phyloP scores from a whole-genome alignment of 2,797 vertebrate species.

The Pipistrellus nathusii region DNA sequence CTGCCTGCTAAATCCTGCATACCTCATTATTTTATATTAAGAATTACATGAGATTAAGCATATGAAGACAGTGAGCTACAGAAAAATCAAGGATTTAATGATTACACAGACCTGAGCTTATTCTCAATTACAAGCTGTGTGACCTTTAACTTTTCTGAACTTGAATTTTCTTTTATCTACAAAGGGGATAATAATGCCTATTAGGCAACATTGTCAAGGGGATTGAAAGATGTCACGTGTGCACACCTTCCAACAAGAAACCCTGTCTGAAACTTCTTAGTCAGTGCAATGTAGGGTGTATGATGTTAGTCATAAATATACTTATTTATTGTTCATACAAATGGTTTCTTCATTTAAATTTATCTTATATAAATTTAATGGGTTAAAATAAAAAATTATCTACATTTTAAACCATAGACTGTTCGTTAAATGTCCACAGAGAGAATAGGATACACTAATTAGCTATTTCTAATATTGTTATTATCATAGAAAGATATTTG shows the following conservation, averaged over 20 bases:
- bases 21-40: background rate
- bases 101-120: background rate
- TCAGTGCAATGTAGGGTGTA: background rate
- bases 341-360: background rate
- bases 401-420: background rate
- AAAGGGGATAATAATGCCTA: background rate
- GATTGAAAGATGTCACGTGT: background rate
- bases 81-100: background rate
- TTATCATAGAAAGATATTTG: background rate
- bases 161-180: conserved; percentile 13
- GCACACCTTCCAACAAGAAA: background rate
- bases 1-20: background rate
- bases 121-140: background rate
- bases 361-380: background rate
- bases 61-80: background rate
- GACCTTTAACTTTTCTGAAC: background rate
- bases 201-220: background rate
- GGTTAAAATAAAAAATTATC: background rate
- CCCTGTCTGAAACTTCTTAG: background rate
- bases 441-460: background rate
- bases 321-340: background rate
- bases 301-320: background rate
- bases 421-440: background rate
- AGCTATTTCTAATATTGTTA: background rate
- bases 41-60: background rate